Percentiles rank a stretch among this genome's conserved stretches.
phyloP scores from a whole-genome alignment of 30 jellyfish, hydroid and myxozoan genomes.

The Chironex yamaguchii region DNA sequence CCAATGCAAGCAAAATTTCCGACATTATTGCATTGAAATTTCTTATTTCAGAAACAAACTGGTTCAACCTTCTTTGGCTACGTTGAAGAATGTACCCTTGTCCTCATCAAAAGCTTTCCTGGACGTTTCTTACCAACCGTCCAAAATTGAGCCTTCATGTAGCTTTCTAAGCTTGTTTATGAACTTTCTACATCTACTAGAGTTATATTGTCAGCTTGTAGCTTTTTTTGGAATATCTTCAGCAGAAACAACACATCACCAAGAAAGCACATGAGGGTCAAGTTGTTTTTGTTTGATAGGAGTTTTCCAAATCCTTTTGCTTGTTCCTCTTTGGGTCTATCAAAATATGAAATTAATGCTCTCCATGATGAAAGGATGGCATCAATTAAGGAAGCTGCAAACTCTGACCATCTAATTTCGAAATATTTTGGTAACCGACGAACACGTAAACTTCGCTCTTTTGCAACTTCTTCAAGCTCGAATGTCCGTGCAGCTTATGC shows the following conservation, averaged over 20 bases:
- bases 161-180: constrained; percentile 29
- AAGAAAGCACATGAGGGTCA: constrained; percentile 40
- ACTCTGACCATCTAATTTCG: constrained; percentile 47
- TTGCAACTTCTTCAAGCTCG: constrained; percentile 32
- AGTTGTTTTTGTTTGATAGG: constrained; percentile 49
- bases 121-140: constrained; percentile 5
- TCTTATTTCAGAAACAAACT: constrained; percentile 53
- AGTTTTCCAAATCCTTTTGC: constrained; percentile 31
- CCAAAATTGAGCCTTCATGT: constrained; percentile 33
- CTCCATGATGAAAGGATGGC: constrained; percentile 34
- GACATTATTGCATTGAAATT: constrained; percentile 46
- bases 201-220: constrained; percentile 26
- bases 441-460: not conserved
- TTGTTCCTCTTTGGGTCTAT: constrained; percentile 9
- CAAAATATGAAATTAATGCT: constrained; percentile 25
- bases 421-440: constrained; percentile 23
- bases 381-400: constrained; percentile 32
- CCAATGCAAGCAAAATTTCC: constrained; percentile 26
- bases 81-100: constrained; percentile 36
- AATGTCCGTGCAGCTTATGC: constrained; percentile 30
- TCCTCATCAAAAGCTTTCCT: constrained; percentile 42
- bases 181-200: constrained; percentile 2
- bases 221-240: constrained; percentile 28
- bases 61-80: constrained; percentile 47
- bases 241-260: constrained; percentile 54